Base-by-base conservation (phyloP, 2,797 vertebrate genomes). In the Esox masquinongy region DNA sequence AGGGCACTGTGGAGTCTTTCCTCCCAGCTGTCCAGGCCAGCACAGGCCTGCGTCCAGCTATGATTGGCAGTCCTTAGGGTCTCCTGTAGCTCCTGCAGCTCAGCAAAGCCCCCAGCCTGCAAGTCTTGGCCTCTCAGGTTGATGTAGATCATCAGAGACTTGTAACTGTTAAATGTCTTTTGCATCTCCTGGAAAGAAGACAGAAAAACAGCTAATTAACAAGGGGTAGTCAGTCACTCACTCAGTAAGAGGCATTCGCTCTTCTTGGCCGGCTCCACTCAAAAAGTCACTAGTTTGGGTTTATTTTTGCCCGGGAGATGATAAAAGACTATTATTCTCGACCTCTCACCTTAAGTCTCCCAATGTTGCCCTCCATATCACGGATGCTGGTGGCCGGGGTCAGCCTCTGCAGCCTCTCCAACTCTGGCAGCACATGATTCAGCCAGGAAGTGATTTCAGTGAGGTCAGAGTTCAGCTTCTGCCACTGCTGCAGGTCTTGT, bases 121-220 rank as follows among this genome's bases (percentile, higher is more conserved):
- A 96, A 92, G 70, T 93, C 93, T 36, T 91, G 92, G 72, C 93
- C 92, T 81, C 87, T 94, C 85, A 94, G 86, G 80, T 95, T 97
- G 74, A 95, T 73, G 0, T 96, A 96, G 84, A 94, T 95, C 92
- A 97, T 89, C 72, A 95, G 87, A 19, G 95, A 90, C 87, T 98
- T 97, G 91, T 95, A 95, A 87, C 92, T 90, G 76, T 94, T 93
- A 87, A 97, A 97, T 4, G 88, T 92, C 79, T 92, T 96, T 82
- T 96, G 87, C 85, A 94, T 92, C 69, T 96, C 96, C 98, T 99
- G 14, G 0, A 50, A 19, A 12, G 36, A 36, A n/a, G 4, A 22
- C 8, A 53, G 24, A 26, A 31, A 31, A 29, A 31, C n/a, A 26
- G 36, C 12, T 11, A 29, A 31, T 14, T 66, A 29, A 66, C 15